Evolutionary conservation across 2,888 invertebrate species (phyloP), one percentile per base, ranked within the genome.

Genomic region (Ochropleura plecta): DNA sequence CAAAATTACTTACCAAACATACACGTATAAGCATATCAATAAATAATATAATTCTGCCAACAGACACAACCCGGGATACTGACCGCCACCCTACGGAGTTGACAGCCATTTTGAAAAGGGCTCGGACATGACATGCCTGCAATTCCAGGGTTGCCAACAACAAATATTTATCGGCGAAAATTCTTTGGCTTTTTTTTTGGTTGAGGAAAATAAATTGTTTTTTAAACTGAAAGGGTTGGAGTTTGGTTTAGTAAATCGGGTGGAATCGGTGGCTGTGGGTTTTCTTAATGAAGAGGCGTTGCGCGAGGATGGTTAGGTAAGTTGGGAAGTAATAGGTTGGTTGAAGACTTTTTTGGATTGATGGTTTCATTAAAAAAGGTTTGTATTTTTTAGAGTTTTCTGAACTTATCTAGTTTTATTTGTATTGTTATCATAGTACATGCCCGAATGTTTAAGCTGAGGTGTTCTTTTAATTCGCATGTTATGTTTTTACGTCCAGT

Each of bases 51-150:
- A 92, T 93, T 92, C 78, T 55, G 68, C 86, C 88, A 91, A 90
- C 90, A 92, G 91, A 92, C 89, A 91, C 91, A 91, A 71, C 69
- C 76, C 91, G 91, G 88, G 88, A 91, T 84, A 92, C 91, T 95
- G 95, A 95, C 94, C 95, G 92, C 88, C 91, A 88, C 92, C 91
- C 91, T 87, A 71, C 79, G 64, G 65, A 86, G 81, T 82, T 93
- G 93, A 92, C 93, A 92, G 90, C 92, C 94, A 94, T 95, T 95
- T 94, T 95, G 95, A 95, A 93, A 94, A 95, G 95, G 95, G 95
- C 94, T 93, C 90, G 95, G 95, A 95, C 95, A 93, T 92, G 93
- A 92, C 93, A 91, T 86, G 87, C 88, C 85, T 87, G 88, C 90
- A 88, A 91, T 90, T 89, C 85, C 89, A 94, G 95, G 95, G 95